Percentiles rank a stretch among this genome's conserved stretches.
These are phyloP conservation scores for Tetraneura akinire DNA, from an alignment of 1,140 invertebrate genomes.

Conservation along the genomic window DNA sequence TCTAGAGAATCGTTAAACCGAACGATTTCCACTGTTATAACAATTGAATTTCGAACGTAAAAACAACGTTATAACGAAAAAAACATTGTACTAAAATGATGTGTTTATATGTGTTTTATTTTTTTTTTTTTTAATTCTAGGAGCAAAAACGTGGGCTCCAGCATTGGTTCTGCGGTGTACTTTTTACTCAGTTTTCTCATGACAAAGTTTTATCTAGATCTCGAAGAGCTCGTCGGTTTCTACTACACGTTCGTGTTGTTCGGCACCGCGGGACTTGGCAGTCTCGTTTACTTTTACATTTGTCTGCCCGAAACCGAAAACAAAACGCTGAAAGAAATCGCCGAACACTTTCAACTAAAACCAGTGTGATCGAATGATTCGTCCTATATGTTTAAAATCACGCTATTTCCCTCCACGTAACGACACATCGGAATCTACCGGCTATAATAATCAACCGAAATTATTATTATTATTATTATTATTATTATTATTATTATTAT, in stretches of 20 bases:
- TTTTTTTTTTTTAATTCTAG: not conserved
- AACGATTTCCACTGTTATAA: no score
- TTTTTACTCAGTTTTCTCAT: constrained; percentile 23
- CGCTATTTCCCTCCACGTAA: no score
- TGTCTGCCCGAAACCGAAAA: constrained; percentile 26
- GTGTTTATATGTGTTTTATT: not conserved
- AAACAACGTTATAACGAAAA: no score
- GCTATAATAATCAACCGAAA: no score
- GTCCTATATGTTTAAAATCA: no score
- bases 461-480: no score
- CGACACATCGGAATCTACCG: no score
- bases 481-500: no score
- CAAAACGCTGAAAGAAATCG: constrained; percentile 26
- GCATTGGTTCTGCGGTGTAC: not conserved
- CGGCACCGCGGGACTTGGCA: not conserved
- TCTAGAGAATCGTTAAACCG: no score
- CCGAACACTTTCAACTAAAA: not conserved
- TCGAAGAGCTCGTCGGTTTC: not conserved
- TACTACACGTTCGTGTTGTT: constrained; percentile 5
- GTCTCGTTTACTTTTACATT: constrained; percentile 22
- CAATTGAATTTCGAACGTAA: no score
- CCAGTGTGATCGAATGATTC: not conserved
- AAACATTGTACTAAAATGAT: no score
- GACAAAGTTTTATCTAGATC: constrained; percentile 7
- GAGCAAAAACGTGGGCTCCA: constrained; percentile 30